Base-by-base conservation (phyloP, 2,113 vertebrate genomes). In the Tupaia tana region DNA sequence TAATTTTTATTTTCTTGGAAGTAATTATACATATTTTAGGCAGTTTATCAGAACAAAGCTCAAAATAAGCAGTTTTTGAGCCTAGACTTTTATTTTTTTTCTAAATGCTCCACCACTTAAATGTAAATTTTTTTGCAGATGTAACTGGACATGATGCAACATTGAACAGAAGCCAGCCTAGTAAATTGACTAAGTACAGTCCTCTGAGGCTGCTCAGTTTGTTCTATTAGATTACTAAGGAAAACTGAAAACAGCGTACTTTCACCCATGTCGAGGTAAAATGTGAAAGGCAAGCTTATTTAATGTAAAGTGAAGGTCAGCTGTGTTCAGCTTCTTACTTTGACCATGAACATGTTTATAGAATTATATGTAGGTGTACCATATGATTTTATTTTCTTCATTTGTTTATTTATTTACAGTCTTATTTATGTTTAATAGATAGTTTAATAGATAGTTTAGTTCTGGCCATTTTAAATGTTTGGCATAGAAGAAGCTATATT, bases 321-420 rank as follows among this genome's bases (percentile, higher is more conserved):
- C 97, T 98, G 85, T 98, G 98, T 71, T 98, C 97, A 98, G 1
- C 97, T 97, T 98, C 96, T 97, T 95, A 89, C 71, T 98, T 96
- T 98, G 97, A 98, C 98, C 98, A 86, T 98, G 90, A 97, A 98
- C 96, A 98, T 98, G 98, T 98, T 98, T 97, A 93, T 99, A 99
- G 98, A 98, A 94, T 96, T 97, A 98, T 98, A 97, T 98, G 97
- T 98, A 98, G 92, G 94, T 98, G 96, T 98, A 97, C 97, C 97
- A 97, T 98, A 98, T 98, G 96, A 98, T 98, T 98, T 97, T 98
- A 97, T 98, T 99, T 98, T 98, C 97, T 98, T 96, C 98, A 97
- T 98, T 99, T 99, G 4, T 43, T 43, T 4, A 99, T 99, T 99
- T 99, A 99, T 99, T 99, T 99, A 98, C 98, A 90, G 98, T 98